Percentiles rank a stretch among this genome's conserved stretches.
Evolutionary conservation across 35 echinoderm and acorn worm species (phyloP).

Genomic region (Apostichopus californicus): DNA sequence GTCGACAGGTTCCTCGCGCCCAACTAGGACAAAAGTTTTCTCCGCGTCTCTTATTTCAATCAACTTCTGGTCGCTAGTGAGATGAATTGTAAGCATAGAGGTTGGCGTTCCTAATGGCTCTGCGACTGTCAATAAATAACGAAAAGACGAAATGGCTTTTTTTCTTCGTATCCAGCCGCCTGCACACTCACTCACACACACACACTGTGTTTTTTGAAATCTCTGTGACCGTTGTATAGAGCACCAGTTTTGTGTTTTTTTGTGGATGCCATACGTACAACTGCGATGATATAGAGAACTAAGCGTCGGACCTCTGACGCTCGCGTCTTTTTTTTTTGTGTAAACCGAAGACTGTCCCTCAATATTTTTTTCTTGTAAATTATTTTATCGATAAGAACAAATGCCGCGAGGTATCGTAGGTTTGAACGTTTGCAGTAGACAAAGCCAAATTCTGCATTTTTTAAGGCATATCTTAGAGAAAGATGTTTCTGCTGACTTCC

Average conservation of each 20-base stretch:
- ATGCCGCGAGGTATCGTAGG: constrained; percentile 47
- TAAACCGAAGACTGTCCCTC: constrained; percentile 1
- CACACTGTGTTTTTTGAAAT: constrained; percentile 18
- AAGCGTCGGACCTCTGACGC: constrained; percentile 28
- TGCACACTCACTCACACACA: constrained; percentile 25
- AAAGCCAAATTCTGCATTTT: constrained; percentile 61
- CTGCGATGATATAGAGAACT: constrained; percentile 6
- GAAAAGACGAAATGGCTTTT: constrained; percentile 78
- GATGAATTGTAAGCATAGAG: constrained; percentile 85
- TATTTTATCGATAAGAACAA: constrained; percentile 47
- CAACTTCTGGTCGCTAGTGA: constrained; percentile 68
- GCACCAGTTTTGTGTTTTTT: constrained; percentile 46
- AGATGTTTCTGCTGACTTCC: constrained; percentile 20
- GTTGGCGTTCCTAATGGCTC: constrained; percentile 89
- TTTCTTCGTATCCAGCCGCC: constrained; percentile 28
- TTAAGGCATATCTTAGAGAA: neutral
- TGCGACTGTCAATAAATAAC: constrained; percentile 99
- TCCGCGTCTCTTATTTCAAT: constrained; percentile 85
- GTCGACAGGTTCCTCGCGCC: constrained; percentile 77
- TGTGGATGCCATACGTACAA: constrained; percentile 55
- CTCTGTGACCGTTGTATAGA: constrained; percentile 31
- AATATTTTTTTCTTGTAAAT: constrained; percentile 27
- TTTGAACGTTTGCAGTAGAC: constrained; percentile 33
- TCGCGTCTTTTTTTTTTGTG: constrained; percentile 24
- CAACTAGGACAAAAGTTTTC: constrained; percentile 85